Base-by-base conservation (phyloP, 1,140 invertebrate species). In the Mizuhopecten yessoensis region DNA sequence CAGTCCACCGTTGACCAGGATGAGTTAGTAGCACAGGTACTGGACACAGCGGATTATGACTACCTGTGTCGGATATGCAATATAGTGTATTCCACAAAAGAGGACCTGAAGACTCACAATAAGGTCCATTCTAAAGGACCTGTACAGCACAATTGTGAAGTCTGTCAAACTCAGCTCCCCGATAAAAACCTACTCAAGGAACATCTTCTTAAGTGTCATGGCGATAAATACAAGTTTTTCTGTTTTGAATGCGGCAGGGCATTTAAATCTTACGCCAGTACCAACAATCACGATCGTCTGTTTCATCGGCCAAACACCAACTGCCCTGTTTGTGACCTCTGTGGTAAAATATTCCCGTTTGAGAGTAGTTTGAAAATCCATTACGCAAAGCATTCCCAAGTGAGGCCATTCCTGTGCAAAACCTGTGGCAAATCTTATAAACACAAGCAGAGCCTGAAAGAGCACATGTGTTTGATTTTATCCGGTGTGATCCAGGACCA, bases 381-480 rank as follows among this genome's bases (percentile, higher is more conserved):
- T 42, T 33, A 42, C 20, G 13, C 36, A 20, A 86, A 86, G 10
- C 89, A 90, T 87, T 86, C 89, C 33, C 34, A 90, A 34, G 33
- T 39, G 34, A 33, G 89, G n/a, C 86, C 89, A 1, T 90, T 42
- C 86, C 33, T 34, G 23, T 90, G 89, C 34, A 20, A 36, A 34
- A 34, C 33, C n/a, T 90, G 89, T 90, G 75, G 86, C 11, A 90
- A 90, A 23, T 42, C 89, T 39, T 90, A 90, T 34, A 90, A 90
- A 45, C 86, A 86, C 23, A 90, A 90, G n/a, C 89, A 87, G 42
- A 39, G 42, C 33, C 33, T 90, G 86, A 90, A 87, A 34, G 89
- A 86, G 29, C 89, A 90, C 29, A 39, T 36, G 9, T 90, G 89
- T 87, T 29, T n/a, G 1, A 7, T n/a, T 23, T 23, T n/a, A 5